Evolutionary conservation across 2,113 vertebrate species (phyloP), one percentile per base, ranked within the genome.

Genomic region (Garra rufa): DNA sequence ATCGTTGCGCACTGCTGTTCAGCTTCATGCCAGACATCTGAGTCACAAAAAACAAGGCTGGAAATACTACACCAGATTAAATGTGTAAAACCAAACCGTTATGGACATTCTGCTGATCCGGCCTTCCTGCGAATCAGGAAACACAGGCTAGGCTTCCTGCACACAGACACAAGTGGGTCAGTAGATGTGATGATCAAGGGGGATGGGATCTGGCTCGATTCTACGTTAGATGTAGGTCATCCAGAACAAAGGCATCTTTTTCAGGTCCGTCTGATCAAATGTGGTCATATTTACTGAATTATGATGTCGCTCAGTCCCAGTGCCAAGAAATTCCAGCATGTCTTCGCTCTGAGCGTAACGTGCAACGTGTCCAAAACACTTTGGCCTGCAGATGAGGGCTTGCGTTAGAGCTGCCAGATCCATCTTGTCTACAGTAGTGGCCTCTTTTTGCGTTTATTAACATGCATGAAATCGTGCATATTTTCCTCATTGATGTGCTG

Each of bases 121-220:
- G 41, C 91, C 87, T 93, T 94, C 93, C 93, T 93, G 91, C 83
- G 76, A 86, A 78, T 90, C 93, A 94, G 94, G 94, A 95, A 94
- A 90, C 83, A 89, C 78, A 89, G 89, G 86, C 91, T 84, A 82
- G 85, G 91, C 86, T 92, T 94, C 93, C 94, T 94, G 92, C 91
- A 85, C 79, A 87, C n/a, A 76, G 59, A 87, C 76, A 86, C 88
- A 92, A 88, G 82, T 91, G 91, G 91, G 92, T 93, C 90, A 90
- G 71, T 86, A 84, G 70, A 83, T 84, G 63, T 67, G 74, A 75
- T 78, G 76, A 61, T 78, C 43, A 57, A 74, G 70, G 59, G 75
- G 85, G 83, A 78, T 73, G 83, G 74, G 89, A 87, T 88, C 88
- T 90, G 88, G 86, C 82, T 82, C n/a, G 87, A 89, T 87, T 89